Evolutionary conservation across 2,888 invertebrate species (phyloP).

Genomic region (Ametastegia equiseti): DNA sequence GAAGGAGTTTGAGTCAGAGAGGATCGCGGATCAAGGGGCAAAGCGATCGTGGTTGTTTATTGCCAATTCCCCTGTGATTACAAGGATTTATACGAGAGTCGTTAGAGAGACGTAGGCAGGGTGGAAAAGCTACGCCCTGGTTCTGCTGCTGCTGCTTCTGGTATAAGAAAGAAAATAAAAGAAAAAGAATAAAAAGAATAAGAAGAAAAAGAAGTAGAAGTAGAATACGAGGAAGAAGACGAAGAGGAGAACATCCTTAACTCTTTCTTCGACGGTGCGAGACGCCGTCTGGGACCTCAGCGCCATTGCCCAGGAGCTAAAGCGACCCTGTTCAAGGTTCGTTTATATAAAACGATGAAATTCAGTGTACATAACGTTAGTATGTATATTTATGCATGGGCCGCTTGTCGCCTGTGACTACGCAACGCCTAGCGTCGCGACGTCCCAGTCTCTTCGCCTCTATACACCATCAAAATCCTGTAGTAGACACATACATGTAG

Average conservation of each 20-base stretch:
- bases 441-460: background rate
- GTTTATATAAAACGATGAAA: conserved; percentile 58
- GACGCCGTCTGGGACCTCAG: conserved; percentile 26
- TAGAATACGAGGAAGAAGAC: conserved; percentile 21
- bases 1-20: conserved; percentile 10
- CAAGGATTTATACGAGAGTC: conserved; percentile 41
- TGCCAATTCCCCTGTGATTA: conserved; percentile 44
- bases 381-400: conserved; percentile 63
- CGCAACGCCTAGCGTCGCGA: conserved; percentile 19
- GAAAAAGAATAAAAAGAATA: background rate
- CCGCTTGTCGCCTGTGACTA: conserved; percentile 53
- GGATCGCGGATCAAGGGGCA: conserved; percentile 23
- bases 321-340: conserved; percentile 43
- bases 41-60: conserved; percentile 33
- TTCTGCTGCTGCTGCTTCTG: background rate
- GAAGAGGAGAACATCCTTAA: conserved; percentile 22
- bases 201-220: conserved; percentile 29
- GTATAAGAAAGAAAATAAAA: conserved; percentile 5
- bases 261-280: conserved; percentile 14
- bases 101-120: conserved; percentile 23
- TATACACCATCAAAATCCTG: too few species aligned
- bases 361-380: conserved; percentile 60
- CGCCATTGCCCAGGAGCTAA: conserved; percentile 1
- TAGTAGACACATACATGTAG: background rate
- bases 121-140: conserved; percentile 6